These are phyloP conservation scores for Mus caroli DNA, from an alignment of 2,797 vertebrate species.

Conservation along the genomic window DNA sequence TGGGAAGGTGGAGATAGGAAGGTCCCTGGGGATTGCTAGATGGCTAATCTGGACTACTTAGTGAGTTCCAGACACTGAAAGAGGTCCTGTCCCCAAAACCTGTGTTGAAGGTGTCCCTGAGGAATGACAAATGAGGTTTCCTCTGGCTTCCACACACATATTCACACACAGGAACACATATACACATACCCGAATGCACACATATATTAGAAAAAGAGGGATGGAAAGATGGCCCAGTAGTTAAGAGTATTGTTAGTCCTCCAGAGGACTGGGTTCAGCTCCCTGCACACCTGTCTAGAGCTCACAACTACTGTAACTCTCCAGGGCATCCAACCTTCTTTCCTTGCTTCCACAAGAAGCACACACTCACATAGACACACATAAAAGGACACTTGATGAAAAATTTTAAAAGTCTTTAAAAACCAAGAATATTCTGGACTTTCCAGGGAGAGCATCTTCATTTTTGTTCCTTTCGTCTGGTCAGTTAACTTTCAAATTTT, in stretches of 20 bases:
- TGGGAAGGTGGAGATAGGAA: not conserved
- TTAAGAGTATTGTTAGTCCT: not conserved
- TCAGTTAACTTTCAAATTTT: not conserved
- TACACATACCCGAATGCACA: not conserved
- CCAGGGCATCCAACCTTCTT: not conserved
- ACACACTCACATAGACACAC: not conserved
- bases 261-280: not conserved
- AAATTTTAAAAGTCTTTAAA: not conserved
- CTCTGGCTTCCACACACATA: not conserved
- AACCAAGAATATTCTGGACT: not conserved
- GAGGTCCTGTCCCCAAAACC: not conserved
- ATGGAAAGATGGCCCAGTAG: not conserved
- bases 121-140: not conserved
- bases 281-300: not conserved
- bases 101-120: not conserved
- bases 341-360: not conserved
- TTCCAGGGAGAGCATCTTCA: not conserved
- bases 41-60: not conserved
- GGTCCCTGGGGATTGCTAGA: not conserved
- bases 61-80: not conserved
- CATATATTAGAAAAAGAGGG: not conserved
- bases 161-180: not conserved
- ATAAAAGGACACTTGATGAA: not conserved
- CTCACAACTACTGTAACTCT: not conserved
- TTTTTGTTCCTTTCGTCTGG: not conserved